Evolutionary conservation across 2,888 invertebrate genomes (phyloP), one percentile per base, ranked within the genome.

Genomic region (Polydesmus complanatus): DNA sequence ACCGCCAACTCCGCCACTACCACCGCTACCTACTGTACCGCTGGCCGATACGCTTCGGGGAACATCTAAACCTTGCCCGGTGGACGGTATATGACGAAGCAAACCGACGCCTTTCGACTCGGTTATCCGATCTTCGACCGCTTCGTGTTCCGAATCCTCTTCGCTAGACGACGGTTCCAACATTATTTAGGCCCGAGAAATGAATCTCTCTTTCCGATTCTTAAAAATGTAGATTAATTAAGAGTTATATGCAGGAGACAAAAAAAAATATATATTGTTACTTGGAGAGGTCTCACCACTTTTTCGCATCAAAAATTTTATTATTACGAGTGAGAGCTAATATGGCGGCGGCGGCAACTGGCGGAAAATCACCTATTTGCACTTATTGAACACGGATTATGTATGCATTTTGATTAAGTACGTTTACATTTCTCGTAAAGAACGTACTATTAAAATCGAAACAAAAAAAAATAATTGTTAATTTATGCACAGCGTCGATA

Each of bases 111-210:
- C 55, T 59, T 60, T 62, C 14, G 67, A 62, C 53, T 66, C 67
- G 55, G 68, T 65, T 59, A 64, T 66, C 58, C 73, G 74, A 68
- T 74, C 74, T 62, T 73, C 73, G 58, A 69, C 66, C 37, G 70
- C 70, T 63, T 72, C 74, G 68, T 73, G 73, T 54, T 76, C 76
- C 48, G 74, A 74, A 65, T 76, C 75, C 65, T 76, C 77, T 67
- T 77, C 77, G 66, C 76, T 77, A 51, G 76, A 77, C 62, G 76
- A 77, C 62, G 76, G 76, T 62, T 75, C 75, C 66, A 77, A 70
- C 77, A 77, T 76, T 56, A 64, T 71, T 48, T 8, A 5, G 14
- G 37, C 37, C n/a, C n/a, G n/a, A n/a, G n/a, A n/a, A n/a, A n/a
- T n/a, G n/a, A n/a, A n/a, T n/a, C n/a, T n/a, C n/a, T n/a, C n/a